A percentile compares a stretch with the other conserved stretches of the same genome.
Evolutionary conservation across 2,797 vertebrate species (phyloP).

Genomic region (Oreonectes daqikongensis): DNA sequence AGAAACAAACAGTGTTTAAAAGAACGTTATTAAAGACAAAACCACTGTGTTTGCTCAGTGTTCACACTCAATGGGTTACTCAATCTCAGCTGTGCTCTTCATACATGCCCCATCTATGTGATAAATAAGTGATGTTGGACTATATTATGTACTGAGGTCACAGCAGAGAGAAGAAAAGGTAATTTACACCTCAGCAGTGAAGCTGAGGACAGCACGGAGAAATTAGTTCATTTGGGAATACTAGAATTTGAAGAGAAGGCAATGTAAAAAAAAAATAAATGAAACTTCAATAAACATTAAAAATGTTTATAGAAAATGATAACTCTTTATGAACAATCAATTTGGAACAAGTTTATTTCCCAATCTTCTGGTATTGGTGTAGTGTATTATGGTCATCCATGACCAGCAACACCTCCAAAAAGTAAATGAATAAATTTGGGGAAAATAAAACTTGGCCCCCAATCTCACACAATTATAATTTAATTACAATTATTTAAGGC

Average conservation of each 20-base stretch:
- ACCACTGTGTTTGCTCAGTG: no score
- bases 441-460: no score
- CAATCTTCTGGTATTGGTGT: no score
- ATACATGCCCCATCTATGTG: not conserved
- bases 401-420: no score
- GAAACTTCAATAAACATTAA: not conserved
- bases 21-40: not conserved
- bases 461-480: no score
- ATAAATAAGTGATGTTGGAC: conserved; percentile 9
- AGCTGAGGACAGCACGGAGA: conserved; percentile 9
- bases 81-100: not conserved
- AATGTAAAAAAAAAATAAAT: not conserved
- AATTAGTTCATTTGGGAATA: conserved; percentile 27
- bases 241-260: not conserved
- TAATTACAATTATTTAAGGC: no score
- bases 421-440: no score
- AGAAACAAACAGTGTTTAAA: not conserved
- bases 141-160: not conserved
- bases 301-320: not conserved
- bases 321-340: no score
- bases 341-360: no score
- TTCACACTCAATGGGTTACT: not conserved
- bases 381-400: no score
- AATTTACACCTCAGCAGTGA: conserved; percentile 28
- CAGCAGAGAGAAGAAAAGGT: conserved; percentile 12